These are phyloP conservation scores for Arvicanthis niloticus DNA, from an alignment of 2,113 vertebrate species.

Conservation along the genomic window DNA sequence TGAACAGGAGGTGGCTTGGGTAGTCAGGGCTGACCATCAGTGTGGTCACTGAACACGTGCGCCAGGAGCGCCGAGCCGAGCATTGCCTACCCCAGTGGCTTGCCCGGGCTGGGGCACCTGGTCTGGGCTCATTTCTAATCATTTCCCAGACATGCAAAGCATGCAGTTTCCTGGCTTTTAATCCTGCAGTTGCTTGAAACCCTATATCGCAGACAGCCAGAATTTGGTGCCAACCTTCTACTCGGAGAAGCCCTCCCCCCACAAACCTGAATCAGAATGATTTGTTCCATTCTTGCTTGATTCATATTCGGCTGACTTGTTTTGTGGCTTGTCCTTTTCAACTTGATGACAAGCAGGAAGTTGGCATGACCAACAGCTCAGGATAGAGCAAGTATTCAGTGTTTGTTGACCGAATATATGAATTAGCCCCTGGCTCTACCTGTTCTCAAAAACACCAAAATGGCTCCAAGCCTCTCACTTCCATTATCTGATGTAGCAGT, in stretches of 20 bases:
- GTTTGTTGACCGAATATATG: neutral
- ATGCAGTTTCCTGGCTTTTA: neutral
- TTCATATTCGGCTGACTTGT: neutral
- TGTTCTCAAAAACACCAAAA: neutral
- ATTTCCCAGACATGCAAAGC: neutral
- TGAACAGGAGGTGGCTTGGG: neutral
- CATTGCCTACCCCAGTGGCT: neutral
- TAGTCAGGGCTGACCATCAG: neutral
- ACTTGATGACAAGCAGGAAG: neutral
- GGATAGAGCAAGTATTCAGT: neutral
- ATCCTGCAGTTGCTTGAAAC: constrained; percentile 23
- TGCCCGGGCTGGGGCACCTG: neutral
- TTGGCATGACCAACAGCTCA: neutral
- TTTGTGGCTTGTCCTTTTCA: neutral
- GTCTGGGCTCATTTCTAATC: neutral
- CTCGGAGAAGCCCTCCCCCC: neutral
- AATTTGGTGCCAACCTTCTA: neutral
- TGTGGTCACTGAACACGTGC: neutral
- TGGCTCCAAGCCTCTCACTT: neutral
- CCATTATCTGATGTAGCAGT: neutral
- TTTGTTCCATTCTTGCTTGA: too few relatives aligned
- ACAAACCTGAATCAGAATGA: neutral
- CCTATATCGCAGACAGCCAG: neutral
- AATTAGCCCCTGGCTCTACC: neutral
- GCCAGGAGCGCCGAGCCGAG: neutral